Conservation (phyloP, 2,797 vertebrate species). For the Sciurus vulgaris region DNA sequence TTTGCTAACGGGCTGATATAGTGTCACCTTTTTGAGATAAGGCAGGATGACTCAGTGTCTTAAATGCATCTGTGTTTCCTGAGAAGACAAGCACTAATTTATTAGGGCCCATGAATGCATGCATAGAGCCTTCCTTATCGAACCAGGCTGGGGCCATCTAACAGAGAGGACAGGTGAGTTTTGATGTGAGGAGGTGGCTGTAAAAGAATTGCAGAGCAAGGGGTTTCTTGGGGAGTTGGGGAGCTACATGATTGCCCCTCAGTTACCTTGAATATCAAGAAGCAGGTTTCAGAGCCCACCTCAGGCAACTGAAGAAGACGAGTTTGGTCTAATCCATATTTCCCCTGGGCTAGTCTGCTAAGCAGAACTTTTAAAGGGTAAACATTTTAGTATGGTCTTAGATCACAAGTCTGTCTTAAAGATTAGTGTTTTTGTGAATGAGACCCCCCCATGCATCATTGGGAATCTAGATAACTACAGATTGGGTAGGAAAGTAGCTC, state of each 20-base stretch:
- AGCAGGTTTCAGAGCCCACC: not conserved
- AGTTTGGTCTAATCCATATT: not conserved
- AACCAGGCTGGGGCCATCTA: not conserved
- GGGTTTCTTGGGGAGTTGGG: not conserved
- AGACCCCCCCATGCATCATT: not conserved
- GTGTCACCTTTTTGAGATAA: not conserved
- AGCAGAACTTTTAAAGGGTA: constrained; percentile 39
- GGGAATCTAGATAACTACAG: not conserved
- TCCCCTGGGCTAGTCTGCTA: not conserved
- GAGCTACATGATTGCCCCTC: not conserved
- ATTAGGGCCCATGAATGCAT: not conserved
- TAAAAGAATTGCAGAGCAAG: not conserved
- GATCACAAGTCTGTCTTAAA: not conserved
- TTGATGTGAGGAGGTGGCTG: not conserved
- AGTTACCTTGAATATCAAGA: not conserved
- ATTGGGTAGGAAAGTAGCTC: not conserved
- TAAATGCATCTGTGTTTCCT: constrained; percentile 41
- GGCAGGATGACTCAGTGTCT: not conserved
- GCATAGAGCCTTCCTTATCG: not conserved
- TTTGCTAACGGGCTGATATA: not conserved
- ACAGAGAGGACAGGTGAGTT: not conserved
- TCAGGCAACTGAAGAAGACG: not conserved
- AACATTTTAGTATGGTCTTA: not conserved
- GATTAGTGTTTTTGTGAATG: not conserved
- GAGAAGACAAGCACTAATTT: constrained; percentile 39